Evolutionary conservation across 2,888 invertebrate species (phyloP), one percentile per base, ranked within the genome.

Genomic region (Caenorhabditis sp.): DNA sequence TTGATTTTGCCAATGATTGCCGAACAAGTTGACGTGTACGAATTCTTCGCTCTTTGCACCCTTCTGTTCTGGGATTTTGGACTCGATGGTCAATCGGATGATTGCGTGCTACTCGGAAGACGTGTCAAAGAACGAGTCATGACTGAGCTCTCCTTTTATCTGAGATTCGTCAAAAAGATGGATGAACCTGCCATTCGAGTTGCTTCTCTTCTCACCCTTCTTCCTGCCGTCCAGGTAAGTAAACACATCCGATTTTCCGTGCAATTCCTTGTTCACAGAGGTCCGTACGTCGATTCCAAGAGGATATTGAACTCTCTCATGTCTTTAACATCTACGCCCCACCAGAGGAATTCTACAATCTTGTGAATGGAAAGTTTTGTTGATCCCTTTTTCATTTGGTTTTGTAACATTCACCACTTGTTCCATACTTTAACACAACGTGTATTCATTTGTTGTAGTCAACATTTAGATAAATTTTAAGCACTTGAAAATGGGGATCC

Each of bases 41-140:
- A 81, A 28, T 58, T 81, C 22, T 81, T 81, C 47, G 65, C 71
- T 0, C 65, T 81, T 0, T 70, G 76, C 56, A 69, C 76, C 3
- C 22, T 76, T 5, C 20, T 76, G 13, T 67, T 81, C 18, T 81
- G 81, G 81, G 81, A 81, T 61, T 81, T 76, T 18, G 81, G 81
- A 13, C 47, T 81, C 4, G 67, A 65, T 18, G 76, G 71, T 0
- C 81, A 81, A 55, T 47, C 24, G n/a, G 76, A 81, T 3, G 53
- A 70, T 2, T 76, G 81, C 35, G 26, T 67, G n/a, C 44, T 37
- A 26, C 22, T 81, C 22, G 70, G 80, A 11, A 64, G 51, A 22
- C 28, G 53, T 15, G 67, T 81, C 3, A 69, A 69, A 22, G 67
- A 76, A 8, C 60, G 55, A 35, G 67, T 81, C 3, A 65, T 76